Conservation (phyloP, 2,888 invertebrate genomes). For the Orchestes rusci region DNA sequence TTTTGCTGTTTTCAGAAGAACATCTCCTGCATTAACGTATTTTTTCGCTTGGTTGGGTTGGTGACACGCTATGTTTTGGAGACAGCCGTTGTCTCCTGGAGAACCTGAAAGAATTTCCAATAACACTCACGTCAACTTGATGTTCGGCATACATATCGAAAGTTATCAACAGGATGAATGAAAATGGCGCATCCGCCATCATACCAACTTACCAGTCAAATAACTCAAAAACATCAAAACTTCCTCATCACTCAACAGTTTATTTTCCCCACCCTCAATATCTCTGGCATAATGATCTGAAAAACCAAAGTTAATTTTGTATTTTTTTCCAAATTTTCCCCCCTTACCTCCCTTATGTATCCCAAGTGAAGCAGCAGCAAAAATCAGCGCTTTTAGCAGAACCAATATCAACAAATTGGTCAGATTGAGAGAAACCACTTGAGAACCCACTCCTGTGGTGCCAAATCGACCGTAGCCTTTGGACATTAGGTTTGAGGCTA, state of each 20-base stretch:
- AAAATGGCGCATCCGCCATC: background rate
- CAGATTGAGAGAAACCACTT: constrained; percentile 70
- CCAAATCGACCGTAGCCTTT: constrained; percentile 35
- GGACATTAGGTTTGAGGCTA: constrained; percentile 39
- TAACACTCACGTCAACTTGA: background rate
- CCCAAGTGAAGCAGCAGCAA: constrained; percentile 61
- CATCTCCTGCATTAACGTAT: constrained; percentile 71
- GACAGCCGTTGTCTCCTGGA: constrained; percentile 60
- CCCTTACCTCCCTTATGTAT: constrained; percentile 38
- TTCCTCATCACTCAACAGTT: constrained; percentile 60
- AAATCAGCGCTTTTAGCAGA: constrained; percentile 72
- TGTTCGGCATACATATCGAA: background rate
- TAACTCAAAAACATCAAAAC: constrained; percentile 63
- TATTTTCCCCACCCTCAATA: constrained; percentile 47
- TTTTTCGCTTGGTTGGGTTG: constrained; percentile 64
- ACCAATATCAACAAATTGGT: constrained; percentile 74
- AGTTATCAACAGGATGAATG: background rate
- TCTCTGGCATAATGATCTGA: constrained; percentile 48
- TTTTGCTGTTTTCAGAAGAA: constrained; percentile 63
- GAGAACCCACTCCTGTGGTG: constrained; percentile 33
- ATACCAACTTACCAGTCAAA: constrained; percentile 46
- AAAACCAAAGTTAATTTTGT: background rate
- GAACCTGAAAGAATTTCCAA: constrained; percentile 32
- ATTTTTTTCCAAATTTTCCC: background rate
- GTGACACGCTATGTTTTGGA: constrained; percentile 70